Conservation (phyloP, 1,140 invertebrate species). For the Wiebesia pumilae region DNA sequence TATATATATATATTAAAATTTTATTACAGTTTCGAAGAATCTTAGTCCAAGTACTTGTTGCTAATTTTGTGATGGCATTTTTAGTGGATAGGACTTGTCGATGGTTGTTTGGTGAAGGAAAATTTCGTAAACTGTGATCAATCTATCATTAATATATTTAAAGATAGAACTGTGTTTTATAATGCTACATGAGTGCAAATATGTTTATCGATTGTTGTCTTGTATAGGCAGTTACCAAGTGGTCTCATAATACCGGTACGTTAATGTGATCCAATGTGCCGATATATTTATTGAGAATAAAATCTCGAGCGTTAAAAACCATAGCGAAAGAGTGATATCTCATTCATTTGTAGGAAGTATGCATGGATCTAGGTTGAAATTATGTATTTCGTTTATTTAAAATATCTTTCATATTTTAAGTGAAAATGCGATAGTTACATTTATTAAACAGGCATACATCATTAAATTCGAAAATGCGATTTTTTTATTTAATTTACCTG, state of each 20-base stretch:
- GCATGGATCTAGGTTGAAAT: neutral
- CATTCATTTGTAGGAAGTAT: slow-evolving; percentile 16
- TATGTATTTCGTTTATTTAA: neutral
- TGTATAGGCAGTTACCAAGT: slow-evolving; percentile 50
- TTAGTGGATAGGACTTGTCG: slow-evolving; percentile 89
- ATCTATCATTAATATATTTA: slow-evolving; percentile 41
- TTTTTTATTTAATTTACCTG: neutral
- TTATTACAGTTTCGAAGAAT: slow-evolving; percentile 88
- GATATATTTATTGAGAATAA: slow-evolving; percentile 39
- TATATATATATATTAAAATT: slow-evolving; percentile 45
- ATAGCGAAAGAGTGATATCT: slow-evolving; percentile 5
- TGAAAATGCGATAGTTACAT: neutral
- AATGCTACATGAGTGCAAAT: slow-evolving; percentile 43
- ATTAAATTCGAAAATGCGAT: neutral
- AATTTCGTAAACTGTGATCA: slow-evolving; percentile 71
- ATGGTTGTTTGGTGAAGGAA: slow-evolving; percentile 91
- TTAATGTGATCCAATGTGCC: slow-evolving; percentile 33
- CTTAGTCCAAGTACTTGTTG: slow-evolving; percentile 85
- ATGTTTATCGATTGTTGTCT: slow-evolving; percentile 48
- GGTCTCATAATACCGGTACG: slow-evolving; percentile 31
- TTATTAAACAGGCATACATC: neutral
- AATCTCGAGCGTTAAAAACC: slow-evolving; percentile 8
- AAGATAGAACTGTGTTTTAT: slow-evolving; percentile 31
- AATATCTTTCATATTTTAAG: neutral
- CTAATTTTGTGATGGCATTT: slow-evolving; percentile 89